These are phyloP conservation scores for Lacanobia wlatinum DNA, from an alignment of 2,888 invertebrate genomes.

Conservation along the genomic window DNA sequence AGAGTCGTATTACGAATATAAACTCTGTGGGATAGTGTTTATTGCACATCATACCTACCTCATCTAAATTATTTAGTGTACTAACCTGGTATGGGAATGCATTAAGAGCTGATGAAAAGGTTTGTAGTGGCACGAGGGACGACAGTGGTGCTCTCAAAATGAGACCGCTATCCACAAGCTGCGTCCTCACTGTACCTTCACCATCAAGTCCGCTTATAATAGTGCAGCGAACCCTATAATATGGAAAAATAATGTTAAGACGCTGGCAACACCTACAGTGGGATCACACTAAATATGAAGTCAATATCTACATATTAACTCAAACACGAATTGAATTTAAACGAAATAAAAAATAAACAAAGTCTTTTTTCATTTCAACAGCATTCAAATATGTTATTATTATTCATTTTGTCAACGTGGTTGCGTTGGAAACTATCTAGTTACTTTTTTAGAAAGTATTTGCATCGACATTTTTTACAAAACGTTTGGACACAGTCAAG, in stretches of 20 bases:
- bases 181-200: conserved; percentile 87
- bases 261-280: neutral
- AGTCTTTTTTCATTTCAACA: too few relatives aligned
- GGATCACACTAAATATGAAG: neutral
- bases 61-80: neutral
- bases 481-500: too few relatives aligned
- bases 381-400: too few relatives aligned
- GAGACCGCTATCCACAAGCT: conserved; percentile 87
- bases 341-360: too few relatives aligned
- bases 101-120: conserved; percentile 90
- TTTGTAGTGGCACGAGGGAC: conserved; percentile 84
- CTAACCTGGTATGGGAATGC: conserved; percentile 90
- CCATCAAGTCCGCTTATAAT: conserved; percentile 87
- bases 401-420: too few relatives aligned
- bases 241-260: neutral
- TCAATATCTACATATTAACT: neutral
- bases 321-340: too few relatives aligned
- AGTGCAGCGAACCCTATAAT: conserved; percentile 83
- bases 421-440: too few relatives aligned
- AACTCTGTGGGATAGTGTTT: too few relatives aligned
- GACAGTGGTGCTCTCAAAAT: conserved; percentile 87
- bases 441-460: too few relatives aligned
- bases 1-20: too few relatives aligned
- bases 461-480: too few relatives aligned
- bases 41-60: neutral